A percentile compares a stretch with the other conserved stretches of the same genome.
phyloP scores from a whole-genome alignment of 2,113 vertebrate species.

The Mus pahari region DNA sequence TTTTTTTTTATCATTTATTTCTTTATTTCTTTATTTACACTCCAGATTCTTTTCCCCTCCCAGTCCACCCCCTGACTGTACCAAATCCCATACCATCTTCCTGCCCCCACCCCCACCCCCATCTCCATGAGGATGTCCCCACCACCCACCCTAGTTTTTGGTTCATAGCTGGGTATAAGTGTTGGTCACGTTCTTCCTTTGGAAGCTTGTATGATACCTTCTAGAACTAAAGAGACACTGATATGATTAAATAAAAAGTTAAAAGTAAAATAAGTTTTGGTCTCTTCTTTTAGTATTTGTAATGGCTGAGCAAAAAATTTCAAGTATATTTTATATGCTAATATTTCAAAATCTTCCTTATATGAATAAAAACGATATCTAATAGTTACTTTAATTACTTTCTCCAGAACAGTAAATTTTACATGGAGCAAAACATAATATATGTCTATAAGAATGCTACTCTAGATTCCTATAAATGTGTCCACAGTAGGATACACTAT shows the following conservation, averaged over 20 bases:
- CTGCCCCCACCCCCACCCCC: too few relatives aligned
- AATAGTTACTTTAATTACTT: background rate
- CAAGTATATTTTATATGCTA: background rate
- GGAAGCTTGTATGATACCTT: background rate
- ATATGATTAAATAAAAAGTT: background rate
- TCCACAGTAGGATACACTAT: background rate
- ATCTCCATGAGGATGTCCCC: too few relatives aligned
- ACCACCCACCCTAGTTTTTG: too few relatives aligned
- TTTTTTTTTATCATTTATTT: background rate
- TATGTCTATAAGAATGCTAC: background rate
- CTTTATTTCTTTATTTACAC: too few relatives aligned
- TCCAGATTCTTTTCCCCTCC: too few relatives aligned
- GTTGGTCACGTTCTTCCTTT: background rate
- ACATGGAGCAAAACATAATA: background rate
- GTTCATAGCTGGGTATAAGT: background rate
- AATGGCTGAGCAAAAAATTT: background rate
- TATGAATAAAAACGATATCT: background rate
- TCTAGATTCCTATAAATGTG: too few relatives aligned
- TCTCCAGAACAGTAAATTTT: slow-evolving; percentile 12
- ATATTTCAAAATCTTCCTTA: slow-evolving; percentile 1
- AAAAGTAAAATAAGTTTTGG: background rate
- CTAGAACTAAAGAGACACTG: background rate
- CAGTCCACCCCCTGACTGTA: too few relatives aligned
- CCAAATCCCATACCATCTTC: too few relatives aligned
- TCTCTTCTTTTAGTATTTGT: background rate